phyloP scores from a whole-genome alignment of 2,888 invertebrate species.

The Cryptus viduatorius region DNA sequence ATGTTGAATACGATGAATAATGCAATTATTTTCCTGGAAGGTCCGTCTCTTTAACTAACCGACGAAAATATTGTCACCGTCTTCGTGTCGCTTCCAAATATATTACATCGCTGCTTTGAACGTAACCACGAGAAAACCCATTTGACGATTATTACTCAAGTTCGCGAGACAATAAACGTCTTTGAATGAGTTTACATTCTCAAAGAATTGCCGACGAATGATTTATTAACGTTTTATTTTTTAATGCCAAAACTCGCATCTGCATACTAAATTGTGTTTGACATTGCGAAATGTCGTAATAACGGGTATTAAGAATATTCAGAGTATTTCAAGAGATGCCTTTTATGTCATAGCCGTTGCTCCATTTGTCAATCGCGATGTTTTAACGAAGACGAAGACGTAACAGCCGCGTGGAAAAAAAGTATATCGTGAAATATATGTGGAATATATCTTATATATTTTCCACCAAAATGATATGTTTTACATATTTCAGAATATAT shows the following conservation, averaged over 20 bases:
- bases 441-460: too few species aligned
- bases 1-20: constrained; percentile 22
- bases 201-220: neutral
- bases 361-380: too few species aligned
- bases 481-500: too few species aligned
- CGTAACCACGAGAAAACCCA: neutral
- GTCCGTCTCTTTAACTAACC: constrained; percentile 10
- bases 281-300: too few species aligned
- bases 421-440: too few species aligned
- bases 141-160: neutral
- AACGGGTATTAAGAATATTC: neutral
- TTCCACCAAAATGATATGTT: too few species aligned
- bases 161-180: neutral
- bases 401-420: too few species aligned
- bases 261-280: too few species aligned
- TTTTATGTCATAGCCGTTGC: constrained; percentile 1
- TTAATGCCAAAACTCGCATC: neutral
- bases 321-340: neutral
- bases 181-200: neutral
- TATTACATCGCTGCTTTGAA: constrained; percentile 13
- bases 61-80: neutral
- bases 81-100: neutral
- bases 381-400: too few species aligned
- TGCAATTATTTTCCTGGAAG: constrained; percentile 23
- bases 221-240: neutral